Conservation (phyloP, 2,113 vertebrate genomes). For the western clawed frog (Xenopus tropicalis) region DNA sequence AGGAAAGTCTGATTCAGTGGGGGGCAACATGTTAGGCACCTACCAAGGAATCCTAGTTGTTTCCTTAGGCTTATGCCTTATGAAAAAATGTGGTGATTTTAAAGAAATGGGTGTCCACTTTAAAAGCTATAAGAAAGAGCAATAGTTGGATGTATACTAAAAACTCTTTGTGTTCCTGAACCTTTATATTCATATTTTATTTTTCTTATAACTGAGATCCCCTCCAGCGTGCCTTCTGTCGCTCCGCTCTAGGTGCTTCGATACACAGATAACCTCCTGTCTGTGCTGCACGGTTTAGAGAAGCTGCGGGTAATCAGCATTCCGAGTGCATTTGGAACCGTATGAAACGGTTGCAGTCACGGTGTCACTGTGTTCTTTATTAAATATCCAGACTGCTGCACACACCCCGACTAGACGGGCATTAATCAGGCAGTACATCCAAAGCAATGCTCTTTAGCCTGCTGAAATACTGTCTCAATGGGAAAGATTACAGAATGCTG, state of each 20-base stretch:
- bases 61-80: too few species aligned
- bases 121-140: too few species aligned
- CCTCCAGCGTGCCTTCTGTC: too few species aligned
- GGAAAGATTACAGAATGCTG: slow-evolving; percentile 42
- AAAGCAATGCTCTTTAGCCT: slow-evolving; percentile 46
- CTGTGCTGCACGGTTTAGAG: not conserved
- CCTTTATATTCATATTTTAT: too few species aligned
- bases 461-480: slow-evolving; percentile 50
- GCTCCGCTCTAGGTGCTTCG: not conserved
- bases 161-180: too few species aligned
- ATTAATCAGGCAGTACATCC: slow-evolving; percentile 50
- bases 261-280: not conserved
- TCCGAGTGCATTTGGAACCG: slow-evolving; percentile 24
- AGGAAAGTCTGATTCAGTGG: too few species aligned
- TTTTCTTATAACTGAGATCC: too few species aligned
- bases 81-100: too few species aligned
- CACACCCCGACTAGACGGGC: slow-evolving; percentile 36
- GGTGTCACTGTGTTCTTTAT: slow-evolving; percentile 46
- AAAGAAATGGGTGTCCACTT: too few species aligned
- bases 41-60: too few species aligned
- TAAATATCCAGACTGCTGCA: slow-evolving; percentile 43
- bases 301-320: slow-evolving; percentile 15
- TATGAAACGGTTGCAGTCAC: slow-evolving; percentile 22
- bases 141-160: too few species aligned
- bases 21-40: too few species aligned